Conservation (phyloP, 2,888 invertebrate species). For the Catonia carolina region DNA sequence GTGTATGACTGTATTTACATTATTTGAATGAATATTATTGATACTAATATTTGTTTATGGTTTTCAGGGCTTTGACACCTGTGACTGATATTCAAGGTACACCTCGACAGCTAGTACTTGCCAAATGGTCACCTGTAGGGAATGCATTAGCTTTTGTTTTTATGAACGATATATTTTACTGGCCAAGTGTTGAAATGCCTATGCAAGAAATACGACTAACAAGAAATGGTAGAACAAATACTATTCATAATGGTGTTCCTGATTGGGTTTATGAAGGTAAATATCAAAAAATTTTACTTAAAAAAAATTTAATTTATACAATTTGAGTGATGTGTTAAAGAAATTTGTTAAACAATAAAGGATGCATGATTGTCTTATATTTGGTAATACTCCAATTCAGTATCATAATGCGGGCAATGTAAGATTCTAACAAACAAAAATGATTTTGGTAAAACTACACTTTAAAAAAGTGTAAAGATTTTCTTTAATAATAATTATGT, state of each 20-base stretch:
- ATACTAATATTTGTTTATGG: too few relatives aligned
- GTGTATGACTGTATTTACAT: too few relatives aligned
- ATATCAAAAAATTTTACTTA: too few relatives aligned
- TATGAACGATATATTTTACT: constrained; percentile 70
- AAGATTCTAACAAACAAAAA: too few relatives aligned
- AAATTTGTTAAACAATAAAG: neutral
- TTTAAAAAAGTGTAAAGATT: too few relatives aligned
- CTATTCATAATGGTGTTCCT: constrained; percentile 76
- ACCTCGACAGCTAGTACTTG: constrained; percentile 52
- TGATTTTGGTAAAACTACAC: too few relatives aligned
- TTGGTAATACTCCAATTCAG: too few relatives aligned
- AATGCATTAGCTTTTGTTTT: constrained; percentile 65
- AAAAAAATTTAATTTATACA: neutral
- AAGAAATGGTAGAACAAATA: constrained; percentile 51
- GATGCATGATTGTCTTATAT: too few relatives aligned
- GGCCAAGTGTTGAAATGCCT: constrained; percentile 46
- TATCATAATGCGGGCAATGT: too few relatives aligned
- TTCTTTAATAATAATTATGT: too few relatives aligned
- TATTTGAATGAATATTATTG: too few relatives aligned
- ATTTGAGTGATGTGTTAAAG: neutral
- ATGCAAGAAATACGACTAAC: constrained; percentile 53
- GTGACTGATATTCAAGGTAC: constrained; percentile 29
- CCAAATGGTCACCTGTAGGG: constrained; percentile 69
- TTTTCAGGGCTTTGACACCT: too few relatives aligned
- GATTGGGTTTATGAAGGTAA: constrained; percentile 94